Evolutionary conservation across 2,113 vertebrate species (phyloP), one percentile per base, ranked within the genome.

Genomic region (Triplophysa dalaica): DNA sequence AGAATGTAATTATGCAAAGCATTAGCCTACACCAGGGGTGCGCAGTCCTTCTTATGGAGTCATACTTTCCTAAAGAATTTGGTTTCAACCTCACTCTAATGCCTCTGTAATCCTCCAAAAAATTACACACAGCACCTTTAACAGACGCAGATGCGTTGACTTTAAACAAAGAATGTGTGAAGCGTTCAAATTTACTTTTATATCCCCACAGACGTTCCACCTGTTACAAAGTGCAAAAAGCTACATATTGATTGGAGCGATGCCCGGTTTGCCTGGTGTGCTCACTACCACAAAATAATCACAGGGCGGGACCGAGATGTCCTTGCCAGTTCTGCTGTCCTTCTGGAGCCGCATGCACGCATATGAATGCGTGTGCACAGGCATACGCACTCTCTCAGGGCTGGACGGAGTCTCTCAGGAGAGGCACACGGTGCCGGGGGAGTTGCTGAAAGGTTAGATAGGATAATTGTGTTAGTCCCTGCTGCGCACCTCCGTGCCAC

Each of bases 391-490:
- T 24, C 60, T 65, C 61, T 63, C 22, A 21, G 50, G 82, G 64
- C 68, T 33, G 67, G 52, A 56, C 5, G 26, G 69, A 84, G 63
- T 75, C 77, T 83, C 63, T 79, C 64, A 81, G 45, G 72, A 75
- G 22, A 64, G 24, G 64, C 69, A 64, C 68, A 48, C 7, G 29
- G 45, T 22, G 54, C 62, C 24, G 61, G 74, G 62, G 62, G 77
- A 83, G 56, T 70, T 70, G 64, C 70, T 43, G 73, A 83, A 82
- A 83, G 84, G 81, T 85, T 70, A 83, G 50, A 29, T 14, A 22
- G 60, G 77, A 80, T 83, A 75, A 85, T 82, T 78, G 52, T 58
- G 67, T 63, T 68, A 77, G 63, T 63, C 70, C 77, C 77, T 75
- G 66, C 80, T 79, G 79, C 75, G 79, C 79, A 81, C 54, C 79